Percentiles rank a stretch among this genome's conserved stretches.
These are phyloP conservation scores for Grammomys dolichurus DNA, from an alignment of 2,113 vertebrate species.

Conservation along the genomic window DNA sequence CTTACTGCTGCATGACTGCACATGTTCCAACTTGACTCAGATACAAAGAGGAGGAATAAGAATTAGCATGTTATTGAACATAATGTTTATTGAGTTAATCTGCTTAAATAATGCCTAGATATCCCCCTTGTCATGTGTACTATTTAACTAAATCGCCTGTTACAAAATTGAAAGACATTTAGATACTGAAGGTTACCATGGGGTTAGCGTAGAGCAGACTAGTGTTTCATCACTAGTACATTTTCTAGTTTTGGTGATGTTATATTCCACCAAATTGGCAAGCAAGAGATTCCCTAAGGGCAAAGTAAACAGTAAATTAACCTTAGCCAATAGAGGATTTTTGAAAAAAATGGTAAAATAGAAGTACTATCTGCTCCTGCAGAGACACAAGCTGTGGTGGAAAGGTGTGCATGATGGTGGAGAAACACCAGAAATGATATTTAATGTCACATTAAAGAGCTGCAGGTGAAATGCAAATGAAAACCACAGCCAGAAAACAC, in stretches of 20 bases:
- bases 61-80: neutral
- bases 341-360: neutral
- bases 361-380: neutral
- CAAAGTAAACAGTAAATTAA: neutral
- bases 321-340: neutral
- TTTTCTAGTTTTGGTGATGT: neutral
- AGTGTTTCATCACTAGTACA: neutral
- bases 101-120: neutral
- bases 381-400: neutral
- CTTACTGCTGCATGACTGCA: neutral
- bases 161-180: neutral
- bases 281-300: neutral
- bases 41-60: neutral
- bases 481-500: neutral
- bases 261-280: neutral
- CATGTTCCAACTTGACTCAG: neutral
- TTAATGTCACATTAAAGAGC: neutral
- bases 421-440: neutral
- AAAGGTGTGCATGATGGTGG: neutral
- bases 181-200: neutral
- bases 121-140: neutral
- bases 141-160: constrained; percentile 28
- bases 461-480: neutral
- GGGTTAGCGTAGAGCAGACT: neutral
- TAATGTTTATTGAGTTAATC: neutral